These are phyloP conservation scores for Formicarius rufipectus DNA, from an alignment of 2,113 vertebrate genomes.

Conservation along the genomic window DNA sequence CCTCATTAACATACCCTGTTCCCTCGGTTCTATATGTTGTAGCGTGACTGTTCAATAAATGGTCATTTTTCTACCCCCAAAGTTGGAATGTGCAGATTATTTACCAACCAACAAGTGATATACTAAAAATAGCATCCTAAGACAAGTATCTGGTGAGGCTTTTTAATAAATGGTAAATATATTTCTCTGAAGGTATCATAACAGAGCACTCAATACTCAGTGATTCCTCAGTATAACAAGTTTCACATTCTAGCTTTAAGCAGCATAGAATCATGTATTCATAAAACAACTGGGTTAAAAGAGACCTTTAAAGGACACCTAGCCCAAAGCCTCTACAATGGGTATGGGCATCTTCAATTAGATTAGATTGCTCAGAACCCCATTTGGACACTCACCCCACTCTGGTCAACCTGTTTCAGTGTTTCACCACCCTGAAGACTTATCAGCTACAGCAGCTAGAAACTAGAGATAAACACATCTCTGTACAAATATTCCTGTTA, in stretches of 20 bases:
- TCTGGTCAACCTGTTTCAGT: background rate
- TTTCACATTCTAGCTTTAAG: conserved; percentile 25
- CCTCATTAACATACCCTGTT: too few relatives aligned
- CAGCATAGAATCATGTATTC: background rate
- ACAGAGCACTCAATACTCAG: background rate
- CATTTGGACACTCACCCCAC: accelerated
- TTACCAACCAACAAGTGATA: too few relatives aligned
- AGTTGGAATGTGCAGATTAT: too few relatives aligned
- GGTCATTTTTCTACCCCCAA: too few relatives aligned
- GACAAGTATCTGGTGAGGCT: background rate
- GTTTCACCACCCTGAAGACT: background rate
- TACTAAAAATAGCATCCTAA: background rate
- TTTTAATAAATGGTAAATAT: background rate
- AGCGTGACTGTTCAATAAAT: too few relatives aligned
- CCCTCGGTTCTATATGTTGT: too few relatives aligned
- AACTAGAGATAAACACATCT: conserved; percentile 17
- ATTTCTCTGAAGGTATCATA: background rate
- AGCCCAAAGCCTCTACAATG: background rate
- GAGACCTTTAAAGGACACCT: background rate
- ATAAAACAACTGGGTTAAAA: background rate
- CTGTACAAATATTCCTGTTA: conserved; percentile 7
- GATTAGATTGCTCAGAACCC: background rate
- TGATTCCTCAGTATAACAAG: background rate
- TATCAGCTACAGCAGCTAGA: conserved; percentile 36
- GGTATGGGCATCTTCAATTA: background rate